Conservation (phyloP, 2,888 invertebrate species). For the Panopea generosa region DNA sequence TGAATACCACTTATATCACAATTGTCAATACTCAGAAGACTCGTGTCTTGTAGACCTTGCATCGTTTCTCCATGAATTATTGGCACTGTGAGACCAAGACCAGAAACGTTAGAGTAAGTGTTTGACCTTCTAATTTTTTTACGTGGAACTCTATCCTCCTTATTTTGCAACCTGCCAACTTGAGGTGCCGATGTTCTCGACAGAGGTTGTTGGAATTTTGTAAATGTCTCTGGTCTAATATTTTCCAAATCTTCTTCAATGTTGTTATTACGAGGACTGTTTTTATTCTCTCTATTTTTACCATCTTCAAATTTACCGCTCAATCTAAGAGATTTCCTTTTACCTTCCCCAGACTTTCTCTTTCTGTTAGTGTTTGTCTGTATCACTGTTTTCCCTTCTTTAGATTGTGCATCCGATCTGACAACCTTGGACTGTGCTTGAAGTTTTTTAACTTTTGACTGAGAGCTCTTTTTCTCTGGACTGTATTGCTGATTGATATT, state of each 20-base stretch:
- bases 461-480: slow-evolving; percentile 55
- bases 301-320: slow-evolving; percentile 17
- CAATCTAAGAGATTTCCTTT: slow-evolving; percentile 6
- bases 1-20: slow-evolving; percentile 52
- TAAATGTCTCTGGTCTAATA: neutral
- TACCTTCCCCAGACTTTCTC: slow-evolving; percentile 11
- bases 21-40: slow-evolving; percentile 38
- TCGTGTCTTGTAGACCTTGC: slow-evolving; percentile 43
- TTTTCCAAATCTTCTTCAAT: too few relatives aligned
- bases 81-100: slow-evolving; percentile 46
- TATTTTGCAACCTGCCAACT: slow-evolving; percentile 11
- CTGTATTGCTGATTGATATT: slow-evolving; percentile 76
- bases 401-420: slow-evolving; percentile 5
- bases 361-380: neutral
- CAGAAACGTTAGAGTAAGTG: slow-evolving; percentile 61
- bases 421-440: neutral
- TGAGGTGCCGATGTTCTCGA: neutral
- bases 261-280: neutral
- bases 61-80: slow-evolving; percentile 52
- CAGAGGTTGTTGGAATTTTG: neutral
- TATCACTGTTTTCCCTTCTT: neutral
- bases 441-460: neutral
- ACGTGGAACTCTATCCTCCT: slow-evolving; percentile 24
- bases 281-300: neutral
- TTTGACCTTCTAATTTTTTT: slow-evolving; percentile 61